Percentiles rank a stretch among this genome's conserved stretches.
Conservation (phyloP, 2,888 invertebrate genomes). For the Aromia moschata region DNA sequence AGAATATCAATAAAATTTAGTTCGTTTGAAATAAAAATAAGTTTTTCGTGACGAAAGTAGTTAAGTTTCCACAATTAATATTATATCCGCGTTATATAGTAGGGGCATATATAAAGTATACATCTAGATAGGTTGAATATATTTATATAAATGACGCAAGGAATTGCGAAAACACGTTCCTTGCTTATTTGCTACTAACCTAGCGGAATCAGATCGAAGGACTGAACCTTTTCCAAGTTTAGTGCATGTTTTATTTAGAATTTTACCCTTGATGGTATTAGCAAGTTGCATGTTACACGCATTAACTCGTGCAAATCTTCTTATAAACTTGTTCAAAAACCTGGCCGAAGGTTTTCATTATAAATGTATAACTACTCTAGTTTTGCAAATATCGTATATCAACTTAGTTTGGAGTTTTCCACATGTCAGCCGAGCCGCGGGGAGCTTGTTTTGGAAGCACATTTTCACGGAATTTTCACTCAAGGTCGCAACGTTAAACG, state of each 20-base stretch:
- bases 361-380: conserved; percentile 13
- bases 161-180: conserved; percentile 12
- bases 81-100: conserved; percentile 17
- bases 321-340: conserved; percentile 25
- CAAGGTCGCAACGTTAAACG: too few species aligned
- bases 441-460: too few species aligned
- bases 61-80: conserved; percentile 11
- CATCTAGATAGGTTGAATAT: conserved; percentile 19
- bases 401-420: too few species aligned
- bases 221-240: conserved; percentile 32
- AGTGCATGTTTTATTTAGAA: conserved; percentile 34
- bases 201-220: conserved; percentile 35
- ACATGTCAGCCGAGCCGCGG: too few species aligned
- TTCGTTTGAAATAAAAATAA: conserved; percentile 14
- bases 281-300: conserved; percentile 33
- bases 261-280: conserved; percentile 27
- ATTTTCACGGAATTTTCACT: too few species aligned
- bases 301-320: conserved; percentile 33
- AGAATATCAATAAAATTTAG: too few species aligned
- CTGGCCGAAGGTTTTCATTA: conserved; percentile 10
- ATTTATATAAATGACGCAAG: conserved; percentile 21
- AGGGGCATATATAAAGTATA: conserved; percentile 4
- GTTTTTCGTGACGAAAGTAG: conserved; percentile 11
- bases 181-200: conserved; percentile 29
- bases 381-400: not conserved